These are phyloP conservation scores for Sphaerodactylus townsendi DNA, from an alignment of 2,113 vertebrate genomes.

Conservation along the genomic window DNA sequence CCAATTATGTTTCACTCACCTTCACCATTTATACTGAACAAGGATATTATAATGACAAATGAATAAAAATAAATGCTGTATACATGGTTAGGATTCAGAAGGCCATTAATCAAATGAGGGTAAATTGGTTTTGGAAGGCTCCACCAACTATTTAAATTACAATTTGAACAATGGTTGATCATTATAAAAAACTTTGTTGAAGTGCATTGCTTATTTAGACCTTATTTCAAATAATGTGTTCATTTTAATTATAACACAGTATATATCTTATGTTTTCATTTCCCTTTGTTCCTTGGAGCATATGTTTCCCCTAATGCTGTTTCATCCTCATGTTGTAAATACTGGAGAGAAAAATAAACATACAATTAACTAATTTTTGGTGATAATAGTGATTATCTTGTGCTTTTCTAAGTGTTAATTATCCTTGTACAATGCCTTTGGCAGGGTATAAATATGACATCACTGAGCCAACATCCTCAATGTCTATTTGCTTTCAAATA, in stretches of 20 bases:
- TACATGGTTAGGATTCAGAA: not conserved
- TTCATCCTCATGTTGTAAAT: constrained; percentile 16
- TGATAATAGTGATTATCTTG: constrained; percentile 21
- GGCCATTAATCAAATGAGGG: not conserved
- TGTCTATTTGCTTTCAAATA: constrained; percentile 21
- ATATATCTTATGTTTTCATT: constrained; percentile 23
- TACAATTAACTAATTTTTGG: constrained; percentile 33
- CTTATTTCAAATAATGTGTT: not conserved
- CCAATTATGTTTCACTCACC: not conserved
- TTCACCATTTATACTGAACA: not conserved
- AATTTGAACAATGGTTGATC: constrained; percentile 25
- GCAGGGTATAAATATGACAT: constrained; percentile 21
- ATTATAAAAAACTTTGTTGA: constrained; percentile 33
- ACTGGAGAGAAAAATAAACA: not conserved
- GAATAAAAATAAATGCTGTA: not conserved
- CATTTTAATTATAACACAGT: constrained; percentile 13
- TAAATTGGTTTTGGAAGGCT: constrained; percentile 4
- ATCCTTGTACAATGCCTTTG: constrained; percentile 13
- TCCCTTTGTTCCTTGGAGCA: constrained; percentile 14
- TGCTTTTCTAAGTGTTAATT: constrained; percentile 19
- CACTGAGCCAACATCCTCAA: constrained; percentile 30
- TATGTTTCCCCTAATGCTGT: constrained; percentile 12
- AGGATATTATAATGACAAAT: not conserved
- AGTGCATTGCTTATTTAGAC: not conserved
- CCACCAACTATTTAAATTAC: constrained; percentile 13